Base-by-base conservation (phyloP, 2,113 vertebrate genomes). In the Salvelinus sp. region DNA sequence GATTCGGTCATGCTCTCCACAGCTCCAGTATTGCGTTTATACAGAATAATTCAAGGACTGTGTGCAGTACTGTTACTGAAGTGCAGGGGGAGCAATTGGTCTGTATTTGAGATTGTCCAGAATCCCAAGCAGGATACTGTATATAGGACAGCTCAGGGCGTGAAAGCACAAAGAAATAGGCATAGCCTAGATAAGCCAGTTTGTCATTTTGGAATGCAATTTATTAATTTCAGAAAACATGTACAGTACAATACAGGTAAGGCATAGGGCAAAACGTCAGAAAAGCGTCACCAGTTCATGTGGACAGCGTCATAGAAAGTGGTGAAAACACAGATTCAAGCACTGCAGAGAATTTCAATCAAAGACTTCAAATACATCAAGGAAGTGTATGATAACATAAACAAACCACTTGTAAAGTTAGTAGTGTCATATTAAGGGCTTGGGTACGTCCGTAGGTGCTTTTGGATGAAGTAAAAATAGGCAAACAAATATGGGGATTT, bases 231-330 rank as follows among this genome's bases (percentile, higher is more conserved):
- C 80, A 83, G 86, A 87, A 76, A 87, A 90, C 93, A 93, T 89
- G 87, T 25, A 69, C 25, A 68, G 87, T 44, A 69, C 47, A 68
- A 75, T 57, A 72, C 54, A 69, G 33, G 57, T 93, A 94, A 94
- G 91, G 92, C 91, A 92, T 91, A 88, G 86, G 90, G 92, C 87
- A 92, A 93, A 86, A 87, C 86, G 88, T 90, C 90, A 89, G 87
- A 88, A 79, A 86, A 91, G 87, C 88, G 83, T 87, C 89, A 93
- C 76, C 81, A 86, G 79, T 88, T 72, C 70, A 86, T 91, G 86
- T 92, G 88, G 90, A 91, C 88, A 91, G 91, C 90, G 88, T 87
- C 86, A 87, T 82, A 88, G 84, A 83, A 72, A 86, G 88, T 78
- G 75, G 85, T 85, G 84, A 78, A 78, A 70, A 70, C 79, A 74